Evolutionary conservation across 2,888 invertebrate species (phyloP).

Genomic region (Cheilosia variabilis): DNA sequence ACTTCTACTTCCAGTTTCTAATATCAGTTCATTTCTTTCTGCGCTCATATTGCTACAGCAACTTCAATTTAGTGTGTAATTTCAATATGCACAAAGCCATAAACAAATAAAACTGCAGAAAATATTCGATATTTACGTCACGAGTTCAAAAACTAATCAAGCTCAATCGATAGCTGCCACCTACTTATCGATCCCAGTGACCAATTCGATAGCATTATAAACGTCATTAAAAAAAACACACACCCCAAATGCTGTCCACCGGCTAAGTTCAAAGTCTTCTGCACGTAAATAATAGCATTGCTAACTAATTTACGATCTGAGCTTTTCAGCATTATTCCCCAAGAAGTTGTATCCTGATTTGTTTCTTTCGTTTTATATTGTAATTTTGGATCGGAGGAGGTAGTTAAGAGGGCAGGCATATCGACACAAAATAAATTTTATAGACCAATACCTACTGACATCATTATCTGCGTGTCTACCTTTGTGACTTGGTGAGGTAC

Average conservation of each 20-base stretch:
- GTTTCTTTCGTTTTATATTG: conserved; percentile 2
- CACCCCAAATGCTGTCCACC: neutral
- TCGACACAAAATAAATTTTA: conserved; percentile 33
- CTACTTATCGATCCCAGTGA: conserved; percentile 40
- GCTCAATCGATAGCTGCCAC: conserved; percentile 36
- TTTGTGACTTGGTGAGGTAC: neutral
- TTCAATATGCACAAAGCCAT: too few relatives aligned
- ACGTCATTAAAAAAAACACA: neutral
- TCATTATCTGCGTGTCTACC: conserved; percentile 34
- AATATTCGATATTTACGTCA: neutral
- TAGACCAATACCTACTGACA: conserved; percentile 29
- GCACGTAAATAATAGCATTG: neutral
- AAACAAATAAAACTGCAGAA: neutral
- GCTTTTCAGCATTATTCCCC: conserved; percentile 17
- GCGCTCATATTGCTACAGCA: too few relatives aligned
- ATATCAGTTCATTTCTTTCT: too few relatives aligned
- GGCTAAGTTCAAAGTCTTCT: neutral
- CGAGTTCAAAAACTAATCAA: neutral
- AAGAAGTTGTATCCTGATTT: conserved; percentile 32
- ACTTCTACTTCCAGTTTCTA: too few relatives aligned
- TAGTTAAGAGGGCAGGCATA: conserved; percentile 25
- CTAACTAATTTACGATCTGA: conserved; percentile 1
- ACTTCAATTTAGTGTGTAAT: too few relatives aligned
- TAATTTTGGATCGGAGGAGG: conserved; percentile 1
- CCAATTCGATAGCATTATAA: conserved; percentile 4